Percentiles rank a stretch among this genome's conserved stretches.
These are phyloP conservation scores for Glaucopsyche alexis DNA, from an alignment of 2,888 invertebrate genomes.

Conservation along the genomic window DNA sequence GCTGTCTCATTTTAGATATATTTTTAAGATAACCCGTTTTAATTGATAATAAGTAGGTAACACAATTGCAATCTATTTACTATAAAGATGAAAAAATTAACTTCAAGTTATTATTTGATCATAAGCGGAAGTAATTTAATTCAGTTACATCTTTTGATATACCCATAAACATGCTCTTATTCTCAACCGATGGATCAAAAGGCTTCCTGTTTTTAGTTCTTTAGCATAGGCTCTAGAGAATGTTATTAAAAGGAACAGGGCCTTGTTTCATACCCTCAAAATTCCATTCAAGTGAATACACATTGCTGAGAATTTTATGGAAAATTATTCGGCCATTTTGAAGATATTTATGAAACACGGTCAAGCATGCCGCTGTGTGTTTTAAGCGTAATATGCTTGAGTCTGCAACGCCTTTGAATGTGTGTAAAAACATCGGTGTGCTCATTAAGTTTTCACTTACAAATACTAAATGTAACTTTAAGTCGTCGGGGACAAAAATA, in stretches of 20 bases:
- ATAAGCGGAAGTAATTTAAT: neutral
- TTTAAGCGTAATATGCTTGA: constrained; percentile 46
- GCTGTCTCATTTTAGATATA: neutral
- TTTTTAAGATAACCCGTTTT: no score
- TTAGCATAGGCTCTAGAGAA: constrained; percentile 23
- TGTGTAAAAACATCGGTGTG: constrained; percentile 46
- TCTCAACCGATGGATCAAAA: constrained; percentile 4
- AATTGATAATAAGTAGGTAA: neutral
- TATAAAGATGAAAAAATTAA: neutral
- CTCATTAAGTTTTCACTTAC: constrained; percentile 37
- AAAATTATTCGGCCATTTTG: constrained; percentile 32
- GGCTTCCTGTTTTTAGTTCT: constrained; percentile 28
- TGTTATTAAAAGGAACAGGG: constrained; percentile 26
- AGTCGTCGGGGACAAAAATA: no score
- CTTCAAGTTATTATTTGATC: neutral
- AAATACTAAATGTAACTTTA: neutral
- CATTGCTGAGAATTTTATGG: constrained; percentile 33
- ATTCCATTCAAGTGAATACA: constrained; percentile 16
- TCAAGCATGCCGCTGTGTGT: constrained; percentile 48
- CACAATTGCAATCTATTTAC: neutral
- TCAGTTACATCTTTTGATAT: constrained; percentile 1
- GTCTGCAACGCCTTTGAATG: constrained; percentile 48
- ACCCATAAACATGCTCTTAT: neutral
- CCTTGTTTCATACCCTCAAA: constrained; percentile 27
- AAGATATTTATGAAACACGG: constrained; percentile 28